Percentiles rank a stretch among this genome's conserved stretches.
phyloP scores from a whole-genome alignment of 1,140 invertebrate genomes.

The Lordiphosa stackelbergi region DNA sequence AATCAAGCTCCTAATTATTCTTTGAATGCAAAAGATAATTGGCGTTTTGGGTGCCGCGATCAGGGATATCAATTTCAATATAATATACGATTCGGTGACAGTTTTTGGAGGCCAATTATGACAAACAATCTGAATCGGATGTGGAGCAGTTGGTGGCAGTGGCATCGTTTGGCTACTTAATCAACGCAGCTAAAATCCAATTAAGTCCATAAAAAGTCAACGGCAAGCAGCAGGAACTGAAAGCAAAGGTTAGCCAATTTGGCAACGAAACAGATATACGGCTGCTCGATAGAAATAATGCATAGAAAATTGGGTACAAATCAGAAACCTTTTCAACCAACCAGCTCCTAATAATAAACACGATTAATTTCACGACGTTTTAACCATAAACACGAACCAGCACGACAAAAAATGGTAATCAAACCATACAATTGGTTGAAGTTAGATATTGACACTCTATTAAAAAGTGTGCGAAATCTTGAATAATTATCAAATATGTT shows the following conservation, averaged over 20 bases:
- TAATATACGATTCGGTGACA: constrained; percentile 30
- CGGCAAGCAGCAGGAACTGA: neutral
- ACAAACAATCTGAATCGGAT: constrained; percentile 47
- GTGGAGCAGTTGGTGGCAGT: constrained; percentile 13
- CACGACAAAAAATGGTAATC: too few species aligned
- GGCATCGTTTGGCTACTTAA: constrained; percentile 29
- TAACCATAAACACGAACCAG: too few species aligned
- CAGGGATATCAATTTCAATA: constrained; percentile 55
- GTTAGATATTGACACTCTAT: too few species aligned
- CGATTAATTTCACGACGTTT: too few species aligned
- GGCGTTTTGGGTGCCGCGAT: constrained; percentile 42
- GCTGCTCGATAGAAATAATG: too few species aligned
- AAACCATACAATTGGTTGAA: too few species aligned
- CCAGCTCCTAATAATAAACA: too few species aligned
- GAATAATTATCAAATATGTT: too few species aligned
- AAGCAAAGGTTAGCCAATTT: constrained; percentile 2
- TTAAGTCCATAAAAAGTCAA: constrained; percentile 36
- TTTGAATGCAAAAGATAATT: constrained; percentile 76
- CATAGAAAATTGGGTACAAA: too few species aligned
- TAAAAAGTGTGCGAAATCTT: too few species aligned
- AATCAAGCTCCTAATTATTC: constrained; percentile 77
- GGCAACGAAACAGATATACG: neutral
- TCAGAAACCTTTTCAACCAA: too few species aligned
- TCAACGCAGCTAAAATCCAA: constrained; percentile 58
- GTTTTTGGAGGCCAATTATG: constrained; percentile 55